phyloP scores from a whole-genome alignment of 2,888 invertebrate species.

The Cerastoderma edule region DNA sequence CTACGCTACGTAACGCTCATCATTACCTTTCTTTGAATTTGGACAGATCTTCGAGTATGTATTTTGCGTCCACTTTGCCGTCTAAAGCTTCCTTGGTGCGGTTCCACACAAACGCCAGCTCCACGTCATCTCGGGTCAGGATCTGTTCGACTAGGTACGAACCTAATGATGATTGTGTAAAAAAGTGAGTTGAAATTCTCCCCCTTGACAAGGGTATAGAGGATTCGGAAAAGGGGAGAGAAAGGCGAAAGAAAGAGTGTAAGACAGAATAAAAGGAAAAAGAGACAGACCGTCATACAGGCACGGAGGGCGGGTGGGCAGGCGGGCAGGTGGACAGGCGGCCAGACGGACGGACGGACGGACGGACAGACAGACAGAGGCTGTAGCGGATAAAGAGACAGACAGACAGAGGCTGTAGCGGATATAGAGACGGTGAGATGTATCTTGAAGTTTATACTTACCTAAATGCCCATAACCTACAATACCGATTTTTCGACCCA shows the following conservation, averaged over 20 bases:
- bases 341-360: too few relatives aligned
- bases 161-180: conserved; percentile 71
- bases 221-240: neutral
- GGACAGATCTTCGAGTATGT: conserved; percentile 78
- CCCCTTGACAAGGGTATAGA: neutral
- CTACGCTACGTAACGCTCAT: too few relatives aligned
- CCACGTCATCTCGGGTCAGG: conserved; percentile 72
- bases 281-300: too few relatives aligned
- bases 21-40: conserved; percentile 73
- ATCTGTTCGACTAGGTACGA: conserved; percentile 83
- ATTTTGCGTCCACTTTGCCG: conserved; percentile 61
- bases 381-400: neutral
- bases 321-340: neutral
- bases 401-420: neutral
- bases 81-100: conserved; percentile 74
- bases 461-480: conserved; percentile 25
- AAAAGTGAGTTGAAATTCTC: neutral
- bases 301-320: neutral
- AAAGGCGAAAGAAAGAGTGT: neutral
- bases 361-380: too few relatives aligned
- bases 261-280: neutral
- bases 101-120: conserved; percentile 85
- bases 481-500: conserved; percentile 27
- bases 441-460: neutral
- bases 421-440: neutral